phyloP scores from a whole-genome alignment of 64 coral and sea anemone species.

The Actinia equina region DNA sequence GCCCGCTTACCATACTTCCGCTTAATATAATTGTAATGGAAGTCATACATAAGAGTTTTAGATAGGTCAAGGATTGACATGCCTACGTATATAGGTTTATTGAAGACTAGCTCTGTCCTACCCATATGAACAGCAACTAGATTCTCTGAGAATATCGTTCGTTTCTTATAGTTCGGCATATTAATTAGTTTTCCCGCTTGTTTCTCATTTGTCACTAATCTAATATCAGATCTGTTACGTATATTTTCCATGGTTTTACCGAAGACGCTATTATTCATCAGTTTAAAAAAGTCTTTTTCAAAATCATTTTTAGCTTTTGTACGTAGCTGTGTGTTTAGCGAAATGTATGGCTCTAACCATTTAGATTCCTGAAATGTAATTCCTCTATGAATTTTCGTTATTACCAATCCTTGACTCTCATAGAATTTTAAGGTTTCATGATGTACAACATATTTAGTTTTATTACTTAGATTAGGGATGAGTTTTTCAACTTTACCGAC shows the following conservation, averaged over 20 bases:
- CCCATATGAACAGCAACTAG: slow-evolving; percentile 3
- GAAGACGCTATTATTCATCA: slow-evolving; percentile 26
- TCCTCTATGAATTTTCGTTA: slow-evolving; percentile 7
- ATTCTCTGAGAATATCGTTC: slow-evolving; percentile 4
- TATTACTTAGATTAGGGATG: not conserved
- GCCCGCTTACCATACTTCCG: not conserved
- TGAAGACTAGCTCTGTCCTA: slow-evolving; percentile 10
- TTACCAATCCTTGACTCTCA: not conserved
- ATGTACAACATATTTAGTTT: not conserved
- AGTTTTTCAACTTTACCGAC: not conserved
- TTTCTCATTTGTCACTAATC: not conserved
- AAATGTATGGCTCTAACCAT: not conserved
- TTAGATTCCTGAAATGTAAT: not conserved
- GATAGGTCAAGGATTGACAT: slow-evolving; percentile 26
- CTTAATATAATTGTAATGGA: slow-evolving; percentile 19
- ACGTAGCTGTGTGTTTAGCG: not conserved
- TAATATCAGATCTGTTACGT: slow-evolving; percentile 5
- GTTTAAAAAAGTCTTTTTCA: slow-evolving; percentile 21
- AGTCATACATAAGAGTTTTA: slow-evolving; percentile 25
- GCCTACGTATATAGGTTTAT: slow-evolving; percentile 26
- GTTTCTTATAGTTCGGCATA: slow-evolving; percentile 17
- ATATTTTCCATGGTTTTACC: slow-evolving; percentile 32
- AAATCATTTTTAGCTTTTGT: not conserved
- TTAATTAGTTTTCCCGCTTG: not conserved
- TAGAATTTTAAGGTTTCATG: not conserved